Percentiles rank a stretch among this genome's conserved stretches.
These are phyloP conservation scores for Sebastes cheni DNA, from an alignment of 2,797 vertebrate species.

Conservation along the genomic window DNA sequence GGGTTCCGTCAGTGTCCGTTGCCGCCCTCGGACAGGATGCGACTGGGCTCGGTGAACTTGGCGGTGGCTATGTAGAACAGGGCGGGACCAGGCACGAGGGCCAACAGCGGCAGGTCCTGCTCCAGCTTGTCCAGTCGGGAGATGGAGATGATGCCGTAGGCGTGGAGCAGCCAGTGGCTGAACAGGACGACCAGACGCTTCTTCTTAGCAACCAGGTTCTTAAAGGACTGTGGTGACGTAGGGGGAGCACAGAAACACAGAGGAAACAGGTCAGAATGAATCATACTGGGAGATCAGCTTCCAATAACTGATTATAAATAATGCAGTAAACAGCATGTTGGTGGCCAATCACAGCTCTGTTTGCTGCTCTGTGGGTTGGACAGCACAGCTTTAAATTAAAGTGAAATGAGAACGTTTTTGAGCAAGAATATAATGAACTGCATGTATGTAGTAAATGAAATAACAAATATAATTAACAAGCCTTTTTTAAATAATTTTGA, in stretches of 20 bases:
- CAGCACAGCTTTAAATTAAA: fast-evolving
- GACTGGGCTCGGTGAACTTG: constrained; percentile 93
- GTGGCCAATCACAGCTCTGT: background rate
- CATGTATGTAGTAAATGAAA: too few species aligned
- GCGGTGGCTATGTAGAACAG: constrained; percentile 96
- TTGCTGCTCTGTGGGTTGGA: background rate
- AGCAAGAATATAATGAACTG: too few species aligned
- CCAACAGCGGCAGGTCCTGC: constrained; percentile 92
- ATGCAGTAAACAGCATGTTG: background rate
- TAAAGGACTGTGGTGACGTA: constrained; percentile 85
- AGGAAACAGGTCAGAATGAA: background rate
- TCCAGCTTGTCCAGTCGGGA: constrained; percentile 93
- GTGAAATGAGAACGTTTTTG: background rate
- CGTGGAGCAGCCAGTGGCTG: constrained; percentile 97
- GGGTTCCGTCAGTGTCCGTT: constrained; percentile 85
- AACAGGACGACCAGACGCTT: constrained; percentile 95
- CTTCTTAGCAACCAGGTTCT: constrained; percentile 93
- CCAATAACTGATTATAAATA: background rate
- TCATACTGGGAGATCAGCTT: background rate
- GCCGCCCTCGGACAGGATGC: constrained; percentile 92
- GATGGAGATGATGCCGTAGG: constrained; percentile 97
- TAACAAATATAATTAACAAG: fast-evolving
- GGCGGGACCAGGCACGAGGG: constrained; percentile 93
- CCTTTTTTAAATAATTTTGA: too few species aligned
- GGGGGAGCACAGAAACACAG: background rate